These are phyloP conservation scores for Rhinatrema bivittatum DNA, from an alignment of 2,797 vertebrate genomes.

Conservation along the genomic window DNA sequence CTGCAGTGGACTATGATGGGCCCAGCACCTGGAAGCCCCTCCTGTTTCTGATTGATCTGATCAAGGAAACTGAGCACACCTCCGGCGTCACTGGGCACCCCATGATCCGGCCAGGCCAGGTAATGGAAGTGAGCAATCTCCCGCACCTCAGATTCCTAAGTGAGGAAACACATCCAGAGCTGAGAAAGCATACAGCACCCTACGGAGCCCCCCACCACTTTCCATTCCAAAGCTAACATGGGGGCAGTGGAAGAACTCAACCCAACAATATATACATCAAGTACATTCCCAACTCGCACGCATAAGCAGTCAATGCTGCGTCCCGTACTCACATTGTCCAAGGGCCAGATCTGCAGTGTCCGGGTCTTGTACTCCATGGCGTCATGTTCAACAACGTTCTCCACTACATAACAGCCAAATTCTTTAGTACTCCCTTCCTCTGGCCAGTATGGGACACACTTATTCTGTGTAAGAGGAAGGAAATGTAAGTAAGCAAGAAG, in stretches of 20 bases:
- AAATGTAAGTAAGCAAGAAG: background rate
- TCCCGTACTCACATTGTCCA: slow-evolving; percentile 60
- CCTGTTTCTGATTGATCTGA: slow-evolving; percentile 81
- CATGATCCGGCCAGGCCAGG: slow-evolving; percentile 93
- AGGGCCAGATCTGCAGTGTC: slow-evolving; percentile 52
- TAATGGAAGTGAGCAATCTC: slow-evolving; percentile 91
- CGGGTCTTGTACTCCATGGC: slow-evolving; percentile 78
- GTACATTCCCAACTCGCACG: no score
- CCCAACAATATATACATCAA: background rate
- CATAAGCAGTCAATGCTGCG: no score
- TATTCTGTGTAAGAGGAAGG: slow-evolving; percentile 64
- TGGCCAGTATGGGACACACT: slow-evolving; percentile 93
- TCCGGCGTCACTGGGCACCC: slow-evolving; percentile 81
- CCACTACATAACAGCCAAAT: slow-evolving; percentile 63
- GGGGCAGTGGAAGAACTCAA: background rate
- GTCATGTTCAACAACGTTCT: slow-evolving; percentile 49
- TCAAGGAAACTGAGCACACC: slow-evolving; percentile 85
- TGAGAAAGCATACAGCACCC: background rate
- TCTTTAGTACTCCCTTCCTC: slow-evolving; percentile 48
- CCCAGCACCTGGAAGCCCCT: slow-evolving; percentile 55
- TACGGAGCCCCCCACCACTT: no score
- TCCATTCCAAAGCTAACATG: background rate
- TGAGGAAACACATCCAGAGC: background rate
- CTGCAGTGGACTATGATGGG: slow-evolving; percentile 95
- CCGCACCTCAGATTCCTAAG: slow-evolving; percentile 26